Evolutionary conservation across 92 coral and sea anemone genomes (phyloP).

Genomic region (Metridium senile): DNA sequence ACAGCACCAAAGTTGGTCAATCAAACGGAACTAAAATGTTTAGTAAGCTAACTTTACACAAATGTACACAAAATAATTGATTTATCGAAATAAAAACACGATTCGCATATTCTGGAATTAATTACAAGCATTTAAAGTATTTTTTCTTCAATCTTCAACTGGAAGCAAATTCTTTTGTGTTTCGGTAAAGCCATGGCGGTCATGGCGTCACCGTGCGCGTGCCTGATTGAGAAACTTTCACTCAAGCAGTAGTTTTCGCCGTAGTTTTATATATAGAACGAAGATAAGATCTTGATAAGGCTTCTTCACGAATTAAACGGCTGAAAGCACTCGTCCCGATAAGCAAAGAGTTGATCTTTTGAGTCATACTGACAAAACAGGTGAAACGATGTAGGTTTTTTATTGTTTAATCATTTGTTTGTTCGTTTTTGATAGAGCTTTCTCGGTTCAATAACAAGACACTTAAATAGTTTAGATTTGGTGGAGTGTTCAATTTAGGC

Average conservation of each 20-base stretch:
- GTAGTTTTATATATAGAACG: constrained; percentile 8
- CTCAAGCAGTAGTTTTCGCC: neutral
- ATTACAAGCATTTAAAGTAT: constrained; percentile 15
- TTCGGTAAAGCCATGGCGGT: neutral
- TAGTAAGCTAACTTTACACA: constrained; percentile 13
- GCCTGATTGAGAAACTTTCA: constrained; percentile 6
- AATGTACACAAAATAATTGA: constrained; percentile 11
- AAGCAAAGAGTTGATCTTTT: constrained; percentile 19
- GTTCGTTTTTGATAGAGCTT: constrained; percentile 32
- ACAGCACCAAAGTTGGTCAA: neutral
- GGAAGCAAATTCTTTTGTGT: constrained; percentile 10
- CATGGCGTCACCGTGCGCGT: neutral
- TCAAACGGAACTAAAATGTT: neutral
- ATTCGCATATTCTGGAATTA: constrained; percentile 32
- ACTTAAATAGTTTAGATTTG: constrained; percentile 33
- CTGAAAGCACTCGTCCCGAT: constrained; percentile 11
- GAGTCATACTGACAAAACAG: constrained; percentile 10
- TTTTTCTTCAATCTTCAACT: constrained; percentile 7
- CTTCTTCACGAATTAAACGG: constrained; percentile 26
- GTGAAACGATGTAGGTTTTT: constrained; percentile 9
- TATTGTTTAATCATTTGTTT: constrained; percentile 31
- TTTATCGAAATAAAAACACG: constrained; percentile 23
- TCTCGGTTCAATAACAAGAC: constrained; percentile 33
- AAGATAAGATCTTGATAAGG: constrained; percentile 27
- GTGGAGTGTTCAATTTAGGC: constrained; percentile 18